Evolutionary conservation across 2,113 vertebrate genomes (phyloP).

Genomic region (Peromyscus californicus): DNA sequence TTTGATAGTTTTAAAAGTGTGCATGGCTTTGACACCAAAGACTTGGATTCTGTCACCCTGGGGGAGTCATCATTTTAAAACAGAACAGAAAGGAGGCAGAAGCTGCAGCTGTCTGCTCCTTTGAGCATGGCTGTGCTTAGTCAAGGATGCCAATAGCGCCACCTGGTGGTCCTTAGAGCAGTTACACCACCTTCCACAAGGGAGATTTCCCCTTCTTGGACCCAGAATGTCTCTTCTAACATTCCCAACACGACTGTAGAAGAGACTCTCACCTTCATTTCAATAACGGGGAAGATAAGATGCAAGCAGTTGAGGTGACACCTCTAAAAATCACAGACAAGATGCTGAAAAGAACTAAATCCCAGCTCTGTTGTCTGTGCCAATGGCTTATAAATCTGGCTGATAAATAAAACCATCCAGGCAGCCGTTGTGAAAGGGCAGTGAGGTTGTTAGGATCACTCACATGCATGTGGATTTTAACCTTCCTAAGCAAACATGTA

Average conservation of each 20-base stretch:
- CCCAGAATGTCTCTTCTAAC: background rate
- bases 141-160: constrained; percentile 30
- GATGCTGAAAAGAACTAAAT: background rate
- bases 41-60: background rate
- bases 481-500: background rate
- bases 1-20: background rate
- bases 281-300: background rate
- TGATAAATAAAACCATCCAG: background rate
- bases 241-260: background rate
- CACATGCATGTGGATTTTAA: background rate
- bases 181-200: background rate
- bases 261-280: background rate
- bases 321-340: background rate
- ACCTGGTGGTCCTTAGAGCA: background rate
- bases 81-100: background rate
- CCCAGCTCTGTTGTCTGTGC: background rate
- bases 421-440: background rate
- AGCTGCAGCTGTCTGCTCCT: background rate
- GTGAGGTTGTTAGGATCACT: background rate
- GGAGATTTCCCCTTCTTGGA: background rate
- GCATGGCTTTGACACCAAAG: background rate
- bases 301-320: background rate
- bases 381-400: background rate
- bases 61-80: background rate
- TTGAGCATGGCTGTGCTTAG: rapidly evolving